A percentile compares a stretch with the other conserved stretches of the same genome.
These are phyloP conservation scores for Galagoides demidoff DNA, from an alignment of 2,797 vertebrate species.

Conservation along the genomic window DNA sequence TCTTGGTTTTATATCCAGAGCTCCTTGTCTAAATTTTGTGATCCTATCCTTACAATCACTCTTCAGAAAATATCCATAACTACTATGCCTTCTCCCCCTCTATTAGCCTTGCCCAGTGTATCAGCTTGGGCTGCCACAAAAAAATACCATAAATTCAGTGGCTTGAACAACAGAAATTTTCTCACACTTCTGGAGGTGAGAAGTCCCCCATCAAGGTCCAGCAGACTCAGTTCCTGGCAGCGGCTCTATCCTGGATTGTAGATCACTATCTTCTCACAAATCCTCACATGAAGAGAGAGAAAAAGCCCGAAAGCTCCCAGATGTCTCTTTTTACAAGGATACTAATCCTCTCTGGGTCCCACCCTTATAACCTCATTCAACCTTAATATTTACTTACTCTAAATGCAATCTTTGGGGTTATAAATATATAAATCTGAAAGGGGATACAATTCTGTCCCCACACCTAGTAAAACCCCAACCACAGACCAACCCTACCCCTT, in stretches of 20 bases:
- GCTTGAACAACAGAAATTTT: background rate
- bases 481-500: background rate
- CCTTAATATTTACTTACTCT: background rate
- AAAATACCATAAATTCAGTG: background rate
- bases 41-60: background rate
- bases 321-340: background rate
- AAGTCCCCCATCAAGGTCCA: background rate
- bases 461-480: background rate
- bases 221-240: background rate
- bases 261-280: background rate
- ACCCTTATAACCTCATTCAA: background rate
- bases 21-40: background rate
- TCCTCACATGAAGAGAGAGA: background rate
- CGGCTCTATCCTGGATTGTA: background rate
- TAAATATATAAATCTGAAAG: background rate
- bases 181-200: background rate
- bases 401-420: background rate
- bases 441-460: background rate
- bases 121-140: background rate
- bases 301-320: background rate
- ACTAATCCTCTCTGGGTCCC: background rate
- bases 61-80: background rate
- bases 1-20: background rate
- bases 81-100: background rate
- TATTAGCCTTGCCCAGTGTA: background rate